Evolutionary conservation across 2,113 vertebrate species (phyloP), one percentile per base, ranked within the genome.

Genomic region (Rynchops niger): DNA sequence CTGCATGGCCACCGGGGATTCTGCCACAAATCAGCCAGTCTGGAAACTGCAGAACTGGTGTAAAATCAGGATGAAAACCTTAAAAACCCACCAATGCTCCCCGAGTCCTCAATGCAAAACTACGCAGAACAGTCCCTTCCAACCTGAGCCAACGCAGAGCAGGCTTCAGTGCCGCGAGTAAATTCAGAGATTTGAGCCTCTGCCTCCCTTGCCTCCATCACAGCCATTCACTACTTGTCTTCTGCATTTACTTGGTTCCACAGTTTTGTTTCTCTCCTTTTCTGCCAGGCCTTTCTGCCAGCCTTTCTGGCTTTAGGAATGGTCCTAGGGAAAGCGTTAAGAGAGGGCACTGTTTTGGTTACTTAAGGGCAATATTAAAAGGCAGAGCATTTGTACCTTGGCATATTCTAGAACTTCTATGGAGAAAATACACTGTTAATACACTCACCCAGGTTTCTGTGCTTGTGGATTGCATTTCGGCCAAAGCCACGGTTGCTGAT

Each of bases 131-230:
- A 49, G 42, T 59, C 23, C 87, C 69, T 56, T 91, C 52, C 32
- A 29, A 8, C 61, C 40, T 42, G 42, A 76, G 73, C 53, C 40
- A 56, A 11, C 1, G 11, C 58, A 86, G 53, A 38, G 72, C 52
- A 88, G 77, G 13, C 34, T 67, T 71, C 9, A 7, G 34, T 0
- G 0, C 20, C 0, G 1, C 25, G 30, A 43, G 18, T 15, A 14
- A 73, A n/a, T 65, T 40, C 56, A 82, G 71, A 30, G 22, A 8
- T 23, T 13, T 9, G 10, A 80, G 50, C 40, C 69, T 81, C 69
- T 92, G 73, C 67, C 88, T 80, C 63, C 59, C 61, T 29, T 15
- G 6, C 11, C 29, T 70, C 29, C 36, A 22, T 56, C 69, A 8
- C 62, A 73, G 62, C 43, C 61, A 4, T 38, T 80, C 73, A 22